Base-by-base conservation (phyloP, 2,888 invertebrate species). In the Laothoe populi region DNA sequence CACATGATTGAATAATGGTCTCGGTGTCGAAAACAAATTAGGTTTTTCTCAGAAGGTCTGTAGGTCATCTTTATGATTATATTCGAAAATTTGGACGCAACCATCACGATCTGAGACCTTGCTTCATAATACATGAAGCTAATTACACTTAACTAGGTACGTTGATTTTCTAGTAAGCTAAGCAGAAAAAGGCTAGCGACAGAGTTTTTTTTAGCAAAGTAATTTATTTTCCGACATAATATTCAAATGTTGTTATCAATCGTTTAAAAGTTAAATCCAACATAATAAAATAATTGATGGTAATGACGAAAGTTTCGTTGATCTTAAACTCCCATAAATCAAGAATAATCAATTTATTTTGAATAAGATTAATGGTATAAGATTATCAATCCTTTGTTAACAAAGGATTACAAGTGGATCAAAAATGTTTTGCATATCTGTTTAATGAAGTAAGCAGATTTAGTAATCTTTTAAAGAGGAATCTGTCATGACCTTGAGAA, bases 41-140 rank as follows among this genome's bases (percentile, higher is more conserved):
- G 49, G 31, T 49, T 53, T 53, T 19, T 35, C 35, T 53, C 31
- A 53, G 31, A 53, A 53, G 53, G 53, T 53, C 35, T 10, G 31
- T 19, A 16, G n/a, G n/a, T 35, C 35, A 53, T 35, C 53, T 53
- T 35, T 35, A 35, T 53, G 19, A 53, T 53, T 53, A 26, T 35
- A 53, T 53, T 53, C 49, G 49, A 31, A 31, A 49, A 49, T 31
- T 10, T n/a, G 19, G 53, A 13, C 13, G 13, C 24, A 1, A 35
- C 11, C 53, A 31, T 31, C n/a, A 53, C 53, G 35, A 35, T 35
- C 31, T 31, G 19, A 53, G 16, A 10, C 53, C 19, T 49, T 49
- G 31, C 49, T 31, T 19, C 31, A 53, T 31, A 10, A 19, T 16
- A 10, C 53, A 53, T 35, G 31, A 53, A 53, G 35, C 31, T 35